Percentiles rank a stretch among this genome's conserved stretches.
Conservation (phyloP, 1,140 invertebrate species). For the Pseudobourletiella spinata region DNA sequence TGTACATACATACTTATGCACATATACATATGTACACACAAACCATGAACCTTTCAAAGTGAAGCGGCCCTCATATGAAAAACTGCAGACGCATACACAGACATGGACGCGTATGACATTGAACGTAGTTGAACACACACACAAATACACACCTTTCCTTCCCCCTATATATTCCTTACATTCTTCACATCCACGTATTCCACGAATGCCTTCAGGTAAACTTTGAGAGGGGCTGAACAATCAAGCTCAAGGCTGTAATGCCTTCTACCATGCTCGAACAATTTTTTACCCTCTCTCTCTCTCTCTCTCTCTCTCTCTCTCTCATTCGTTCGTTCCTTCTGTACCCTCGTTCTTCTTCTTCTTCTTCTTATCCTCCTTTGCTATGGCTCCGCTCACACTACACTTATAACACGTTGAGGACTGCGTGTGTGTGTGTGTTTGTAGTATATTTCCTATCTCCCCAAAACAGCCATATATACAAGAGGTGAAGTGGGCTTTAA, state of each 20-base stretch:
- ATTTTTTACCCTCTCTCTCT: neutral
- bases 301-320: neutral
- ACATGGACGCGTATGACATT: neutral
- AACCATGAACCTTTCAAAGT: too few relatives aligned
- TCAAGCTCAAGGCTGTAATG: constrained; percentile 10
- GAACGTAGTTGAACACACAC: neutral
- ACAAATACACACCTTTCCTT: neutral
- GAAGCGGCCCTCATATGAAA: neutral
- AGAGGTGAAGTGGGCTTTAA: too few relatives aligned
- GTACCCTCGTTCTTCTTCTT: neutral
- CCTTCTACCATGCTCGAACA: constrained; percentile 8
- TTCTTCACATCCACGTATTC: neutral
- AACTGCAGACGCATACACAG: neutral
- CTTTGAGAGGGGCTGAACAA: neutral
- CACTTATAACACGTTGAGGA: neutral
- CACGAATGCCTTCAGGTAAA: neutral
- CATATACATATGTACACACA: too few relatives aligned
- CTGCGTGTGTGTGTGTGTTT: neutral
- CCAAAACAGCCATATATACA: too few relatives aligned
- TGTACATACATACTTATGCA: too few relatives aligned
- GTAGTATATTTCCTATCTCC: too few relatives aligned
- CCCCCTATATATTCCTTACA: neutral
- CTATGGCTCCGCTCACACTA: too few relatives aligned
- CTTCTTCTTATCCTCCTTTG: too few relatives aligned
- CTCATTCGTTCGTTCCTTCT: neutral